Evolutionary conservation across 2,888 invertebrate genomes (phyloP).

Genomic region (Laspeyria flexula): DNA sequence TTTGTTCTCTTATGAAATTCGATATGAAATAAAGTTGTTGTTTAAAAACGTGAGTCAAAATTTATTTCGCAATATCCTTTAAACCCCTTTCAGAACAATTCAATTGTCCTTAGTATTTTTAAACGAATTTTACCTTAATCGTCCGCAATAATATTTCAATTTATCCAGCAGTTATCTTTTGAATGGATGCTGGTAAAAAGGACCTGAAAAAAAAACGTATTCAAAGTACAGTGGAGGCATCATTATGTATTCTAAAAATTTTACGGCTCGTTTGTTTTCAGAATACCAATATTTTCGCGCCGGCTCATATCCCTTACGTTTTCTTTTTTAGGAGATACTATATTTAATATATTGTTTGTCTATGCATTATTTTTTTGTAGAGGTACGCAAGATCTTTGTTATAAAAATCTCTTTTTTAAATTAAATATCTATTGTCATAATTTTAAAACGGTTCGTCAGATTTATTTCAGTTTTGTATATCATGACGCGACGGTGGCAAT

Average conservation of each 20-base stretch:
- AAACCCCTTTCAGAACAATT: conserved; percentile 4
- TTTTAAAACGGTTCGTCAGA: too few relatives aligned
- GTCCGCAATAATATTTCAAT: conserved; percentile 10
- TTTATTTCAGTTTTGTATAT: too few relatives aligned
- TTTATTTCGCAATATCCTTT: background rate
- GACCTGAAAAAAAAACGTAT: conserved; percentile 15
- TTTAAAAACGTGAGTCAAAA: background rate
- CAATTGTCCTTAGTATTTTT: conserved; percentile 1
- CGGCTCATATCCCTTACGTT: conserved; percentile 39
- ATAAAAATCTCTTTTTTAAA: too few relatives aligned
- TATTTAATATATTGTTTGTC: conserved; percentile 1
- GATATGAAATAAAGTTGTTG: conserved; percentile 7
- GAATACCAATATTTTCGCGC: conserved; percentile 47
- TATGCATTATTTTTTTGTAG: background rate
- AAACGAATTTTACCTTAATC: conserved; percentile 12
- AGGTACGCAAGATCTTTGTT: background rate
- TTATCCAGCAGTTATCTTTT: conserved; percentile 10
- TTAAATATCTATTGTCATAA: too few relatives aligned
- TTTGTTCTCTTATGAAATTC: background rate
- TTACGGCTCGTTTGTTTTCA: conserved; percentile 36
- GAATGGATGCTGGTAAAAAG: conserved; percentile 19
- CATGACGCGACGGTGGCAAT: too few relatives aligned
- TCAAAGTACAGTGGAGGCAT: conserved; percentile 22
- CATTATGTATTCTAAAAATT: conserved; percentile 54
- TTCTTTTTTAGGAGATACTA: conserved; percentile 19